Percentiles rank a stretch among this genome's conserved stretches.
phyloP scores from a whole-genome alignment of 2,888 invertebrate genomes.

The Hedychridium roseum region DNA sequence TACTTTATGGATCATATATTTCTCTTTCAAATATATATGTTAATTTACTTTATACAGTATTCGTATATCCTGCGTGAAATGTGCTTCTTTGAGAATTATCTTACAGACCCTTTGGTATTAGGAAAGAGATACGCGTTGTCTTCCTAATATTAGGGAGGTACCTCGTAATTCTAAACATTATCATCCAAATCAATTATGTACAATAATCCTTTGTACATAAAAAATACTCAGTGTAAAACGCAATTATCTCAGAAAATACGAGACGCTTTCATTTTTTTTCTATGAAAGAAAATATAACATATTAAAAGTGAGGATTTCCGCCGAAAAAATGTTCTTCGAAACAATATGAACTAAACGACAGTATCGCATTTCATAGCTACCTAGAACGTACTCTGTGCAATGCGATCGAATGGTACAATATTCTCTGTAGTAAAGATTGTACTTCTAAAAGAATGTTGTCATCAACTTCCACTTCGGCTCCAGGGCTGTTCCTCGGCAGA shows the following conservation, averaged over 20 bases:
- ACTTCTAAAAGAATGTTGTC: constrained; percentile 42
- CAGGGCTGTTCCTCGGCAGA: constrained; percentile 80
- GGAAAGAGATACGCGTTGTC: background rate
- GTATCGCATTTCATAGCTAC: background rate
- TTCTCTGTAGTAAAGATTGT: constrained; percentile 39
- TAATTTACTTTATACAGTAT: no score
- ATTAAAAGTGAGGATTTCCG: background rate
- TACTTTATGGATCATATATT: background rate
- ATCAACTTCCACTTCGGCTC: constrained; percentile 64
- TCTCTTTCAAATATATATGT: background rate
- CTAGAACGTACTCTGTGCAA: constrained; percentile 44
- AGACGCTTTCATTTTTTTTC: background rate
- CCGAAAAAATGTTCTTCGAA: no score
- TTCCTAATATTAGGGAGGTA: no score
- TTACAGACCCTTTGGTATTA: background rate
- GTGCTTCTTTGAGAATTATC: background rate
- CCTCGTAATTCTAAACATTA: no score
- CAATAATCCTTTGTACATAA: no score
- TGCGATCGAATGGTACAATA: constrained; percentile 44
- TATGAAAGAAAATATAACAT: background rate
- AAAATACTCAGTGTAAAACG: no score
- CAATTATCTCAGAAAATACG: background rate
- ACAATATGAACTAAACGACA: background rate
- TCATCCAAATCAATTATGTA: background rate
- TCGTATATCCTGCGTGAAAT: no score